Conservation (phyloP, 1,140 invertebrate genomes). For the Plectrocnemia conspersa region DNA sequence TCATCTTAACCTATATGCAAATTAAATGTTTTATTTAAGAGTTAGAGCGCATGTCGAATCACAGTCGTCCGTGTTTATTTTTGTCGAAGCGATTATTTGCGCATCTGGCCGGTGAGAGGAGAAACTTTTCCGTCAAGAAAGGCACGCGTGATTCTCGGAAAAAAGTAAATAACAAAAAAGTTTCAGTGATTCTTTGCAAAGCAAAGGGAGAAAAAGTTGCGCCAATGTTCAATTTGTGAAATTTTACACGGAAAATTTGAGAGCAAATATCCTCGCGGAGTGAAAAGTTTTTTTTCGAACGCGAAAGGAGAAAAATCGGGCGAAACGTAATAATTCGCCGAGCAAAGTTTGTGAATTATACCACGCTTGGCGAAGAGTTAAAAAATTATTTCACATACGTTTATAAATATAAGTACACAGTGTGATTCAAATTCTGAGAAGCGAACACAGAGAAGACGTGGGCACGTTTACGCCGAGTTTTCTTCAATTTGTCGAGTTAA, state of each 20-base stretch:
- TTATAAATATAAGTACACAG: background rate
- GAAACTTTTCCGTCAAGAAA: no score
- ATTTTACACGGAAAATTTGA: conserved; percentile 18
- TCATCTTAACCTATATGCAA: no score
- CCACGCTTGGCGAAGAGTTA: background rate
- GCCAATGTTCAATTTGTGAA: conserved; percentile 19
- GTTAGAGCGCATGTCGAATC: no score
- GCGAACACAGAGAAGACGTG: no score
- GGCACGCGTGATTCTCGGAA: conserved; percentile 13
- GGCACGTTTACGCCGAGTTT: no score
- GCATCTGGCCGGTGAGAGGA: no score
- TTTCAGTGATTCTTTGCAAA: conserved; percentile 14
- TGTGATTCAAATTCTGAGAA: no score
- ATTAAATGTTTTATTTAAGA: no score
- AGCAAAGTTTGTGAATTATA: conserved; percentile 13
- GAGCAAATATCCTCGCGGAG: conserved; percentile 16
- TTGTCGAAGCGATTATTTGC: no score
- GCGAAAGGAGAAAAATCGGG: no score
- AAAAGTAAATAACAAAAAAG: conserved; percentile 14
- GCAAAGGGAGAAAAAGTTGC: conserved; percentile 12
- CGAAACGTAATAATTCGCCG: conserved; percentile 1
- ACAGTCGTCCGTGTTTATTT: no score
- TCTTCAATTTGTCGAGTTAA: background rate
- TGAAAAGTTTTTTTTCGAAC: conserved; percentile 19
- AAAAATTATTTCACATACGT: background rate